Evolutionary conservation across 2,113 vertebrate species (phyloP), one percentile per base, ranked within the genome.

Genomic region (Salminus brasiliensis): DNA sequence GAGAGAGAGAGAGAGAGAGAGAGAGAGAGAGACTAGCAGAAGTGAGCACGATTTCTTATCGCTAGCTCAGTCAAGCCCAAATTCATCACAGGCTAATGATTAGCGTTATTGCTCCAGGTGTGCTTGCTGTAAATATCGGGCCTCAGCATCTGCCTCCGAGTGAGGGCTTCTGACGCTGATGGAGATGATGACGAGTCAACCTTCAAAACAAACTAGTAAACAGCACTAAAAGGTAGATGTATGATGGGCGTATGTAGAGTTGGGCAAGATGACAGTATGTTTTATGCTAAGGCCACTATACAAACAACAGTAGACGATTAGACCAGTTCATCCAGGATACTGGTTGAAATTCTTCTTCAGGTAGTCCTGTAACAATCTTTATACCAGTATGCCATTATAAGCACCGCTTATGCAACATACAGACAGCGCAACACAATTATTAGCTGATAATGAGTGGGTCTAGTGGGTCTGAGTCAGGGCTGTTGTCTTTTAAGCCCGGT

Each of bases 91-190:
- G 41, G 84, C 73, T 87, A 88, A 91, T 86, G 84, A 92, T 91
- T 88, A 89, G 87, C 88, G 84, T 89, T 92, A 91, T 91, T 91
- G 86, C 89, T 88, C 90, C 90, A 91, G 91, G 92, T 92, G 89
- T 89, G 89, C 85, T 82, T 88, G 90, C 86, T 87, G 89, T 90
- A 91, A 91, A 92, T 89, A 90, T 85, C 82, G 84, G 84, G 86
- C 85, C 85, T 80, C 84, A 62, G 47, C 82, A 85, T 88, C 90
- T 90, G 84, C 79, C 70, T 65, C 82, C 47, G 77, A 85, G 32
- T 55, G 83, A 86, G 84, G 32, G 8, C 12, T 78, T 83, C 79
- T 77, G 82, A 85, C 30, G 30, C 79, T 79, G 79, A 83, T 76
- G 76, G 63, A 75, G 45, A 80, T 9, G 65, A 79, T 30, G 67